A percentile compares a stretch with the other conserved stretches of the same genome.
phyloP scores from a whole-genome alignment of 2,113 vertebrate genomes.

The Nothocercus julius region DNA sequence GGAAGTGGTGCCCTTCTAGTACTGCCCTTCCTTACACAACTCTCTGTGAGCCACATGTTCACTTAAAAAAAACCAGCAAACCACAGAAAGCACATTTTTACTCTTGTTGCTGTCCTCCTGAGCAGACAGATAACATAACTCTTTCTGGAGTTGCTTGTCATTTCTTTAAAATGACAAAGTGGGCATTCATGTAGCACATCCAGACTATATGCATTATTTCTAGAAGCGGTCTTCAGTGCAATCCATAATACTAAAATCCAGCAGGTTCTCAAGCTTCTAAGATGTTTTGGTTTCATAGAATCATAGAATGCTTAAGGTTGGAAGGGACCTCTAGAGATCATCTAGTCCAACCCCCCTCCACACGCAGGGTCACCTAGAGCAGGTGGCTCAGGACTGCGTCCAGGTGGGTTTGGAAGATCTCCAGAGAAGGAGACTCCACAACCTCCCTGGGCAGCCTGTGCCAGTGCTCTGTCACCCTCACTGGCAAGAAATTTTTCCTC shows the following conservation, averaged over 20 bases:
- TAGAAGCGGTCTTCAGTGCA: constrained; percentile 33
- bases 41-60: background rate
- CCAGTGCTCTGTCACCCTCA: too few relatives aligned
- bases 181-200: background rate
- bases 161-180: background rate
- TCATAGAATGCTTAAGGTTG: too few relatives aligned
- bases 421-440: too few relatives aligned
- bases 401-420: too few relatives aligned
- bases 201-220: background rate
- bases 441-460: too few relatives aligned
- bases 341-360: too few relatives aligned
- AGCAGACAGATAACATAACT: background rate
- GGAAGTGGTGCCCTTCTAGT: background rate
- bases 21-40: background rate
- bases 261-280: background rate
- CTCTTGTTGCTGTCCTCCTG: background rate
- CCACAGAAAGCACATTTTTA: background rate
- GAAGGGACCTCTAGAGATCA: too few relatives aligned
- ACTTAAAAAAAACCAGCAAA: background rate
- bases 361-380: too few relatives aligned
- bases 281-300: background rate
- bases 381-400: too few relatives aligned
- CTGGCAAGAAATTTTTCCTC: too few relatives aligned
- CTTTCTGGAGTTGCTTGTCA: background rate
- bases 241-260: background rate